Evolutionary conservation across 2,888 invertebrate species (phyloP).

Genomic region (Matsumyia berberina): DNA sequence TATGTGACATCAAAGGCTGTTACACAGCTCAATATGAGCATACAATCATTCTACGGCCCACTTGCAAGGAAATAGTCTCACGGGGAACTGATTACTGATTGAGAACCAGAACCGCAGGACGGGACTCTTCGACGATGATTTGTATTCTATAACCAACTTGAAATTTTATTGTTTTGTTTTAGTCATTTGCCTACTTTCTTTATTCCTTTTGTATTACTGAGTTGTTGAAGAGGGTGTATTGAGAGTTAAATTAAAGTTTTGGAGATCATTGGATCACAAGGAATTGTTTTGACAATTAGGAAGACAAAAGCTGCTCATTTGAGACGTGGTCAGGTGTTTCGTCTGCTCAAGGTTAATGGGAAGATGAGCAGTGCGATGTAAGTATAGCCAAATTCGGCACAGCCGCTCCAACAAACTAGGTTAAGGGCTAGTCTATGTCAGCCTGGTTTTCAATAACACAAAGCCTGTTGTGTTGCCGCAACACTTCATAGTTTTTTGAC

Average conservation of each 20-base stretch:
- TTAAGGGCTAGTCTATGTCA: too few relatives aligned
- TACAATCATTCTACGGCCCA: conserved; percentile 97
- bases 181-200: conserved; percentile 13
- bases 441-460: too few relatives aligned
- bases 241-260: conserved; percentile 24
- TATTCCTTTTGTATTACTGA: conserved; percentile 5
- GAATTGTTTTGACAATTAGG: neutral
- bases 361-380: too few relatives aligned
- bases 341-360: too few relatives aligned
- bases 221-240: conserved; percentile 27
- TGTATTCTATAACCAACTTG: conserved; percentile 42
- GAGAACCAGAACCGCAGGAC: neutral
- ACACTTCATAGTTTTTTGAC: too few relatives aligned
- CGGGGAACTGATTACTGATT: conserved; percentile 95
- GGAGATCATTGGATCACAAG: conserved; percentile 3
- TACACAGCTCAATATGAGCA: conserved; percentile 99
- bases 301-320: too few relatives aligned
- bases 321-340: too few relatives aligned
- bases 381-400: too few relatives aligned
- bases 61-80: conserved; percentile 99
- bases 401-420: too few relatives aligned
- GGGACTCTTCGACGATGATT: conserved; percentile 40
- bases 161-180: conserved; percentile 44
- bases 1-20: conserved; percentile 98
- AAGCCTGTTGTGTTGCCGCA: too few relatives aligned